phyloP scores from a whole-genome alignment of 2,888 invertebrate genomes.

The Eilema griseolum region DNA sequence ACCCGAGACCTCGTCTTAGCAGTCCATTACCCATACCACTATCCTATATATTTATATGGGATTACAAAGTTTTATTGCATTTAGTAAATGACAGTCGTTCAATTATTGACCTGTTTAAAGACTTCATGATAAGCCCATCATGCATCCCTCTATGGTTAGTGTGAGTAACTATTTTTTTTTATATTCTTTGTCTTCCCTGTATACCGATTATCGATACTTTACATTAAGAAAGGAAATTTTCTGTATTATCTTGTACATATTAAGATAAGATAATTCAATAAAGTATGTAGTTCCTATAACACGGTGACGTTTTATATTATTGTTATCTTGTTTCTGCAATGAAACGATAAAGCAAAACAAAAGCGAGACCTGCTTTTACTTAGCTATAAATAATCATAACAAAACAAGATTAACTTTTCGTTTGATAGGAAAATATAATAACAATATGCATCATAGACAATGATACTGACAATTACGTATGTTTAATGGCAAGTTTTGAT shows the following conservation, averaged over 20 bases:
- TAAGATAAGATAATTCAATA: slow-evolving; percentile 7
- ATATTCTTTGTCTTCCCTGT: too few relatives aligned
- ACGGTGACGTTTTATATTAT: background rate
- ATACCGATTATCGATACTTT: too few relatives aligned
- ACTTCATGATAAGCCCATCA: too few relatives aligned
- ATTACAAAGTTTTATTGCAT: too few relatives aligned
- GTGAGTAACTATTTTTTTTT: too few relatives aligned
- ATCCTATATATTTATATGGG: too few relatives aligned
- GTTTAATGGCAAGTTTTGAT: background rate
- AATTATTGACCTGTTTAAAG: too few relatives aligned
- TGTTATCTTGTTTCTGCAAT: background rate
- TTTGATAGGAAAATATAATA: background rate
- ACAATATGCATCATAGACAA: background rate
- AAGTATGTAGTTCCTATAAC: background rate
- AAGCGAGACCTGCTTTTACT: background rate
- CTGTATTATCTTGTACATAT: background rate
- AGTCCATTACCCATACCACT: too few relatives aligned
- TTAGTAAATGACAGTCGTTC: too few relatives aligned
- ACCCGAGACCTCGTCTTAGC: too few relatives aligned
- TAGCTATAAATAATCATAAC: slow-evolving; percentile 9
- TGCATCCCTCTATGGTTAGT: too few relatives aligned
- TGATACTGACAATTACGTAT: too few relatives aligned
- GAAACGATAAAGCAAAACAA: background rate
- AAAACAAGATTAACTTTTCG: background rate
- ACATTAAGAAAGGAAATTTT: background rate